Evolutionary conservation across 2,113 vertebrate genomes (phyloP).

Genomic region (Bothrops jararaca): DNA sequence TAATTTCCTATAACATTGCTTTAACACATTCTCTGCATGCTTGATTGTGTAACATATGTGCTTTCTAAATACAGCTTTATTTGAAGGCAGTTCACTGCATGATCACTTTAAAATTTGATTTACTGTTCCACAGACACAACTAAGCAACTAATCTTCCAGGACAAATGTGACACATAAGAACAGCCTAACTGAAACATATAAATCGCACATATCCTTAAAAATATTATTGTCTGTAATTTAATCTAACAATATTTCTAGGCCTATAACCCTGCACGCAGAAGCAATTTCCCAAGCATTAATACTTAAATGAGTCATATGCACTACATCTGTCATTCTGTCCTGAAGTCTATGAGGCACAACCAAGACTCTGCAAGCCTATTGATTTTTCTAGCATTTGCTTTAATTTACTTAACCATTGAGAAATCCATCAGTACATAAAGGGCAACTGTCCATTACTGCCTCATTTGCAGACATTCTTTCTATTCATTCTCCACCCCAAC

Average conservation of each 20-base stretch:
- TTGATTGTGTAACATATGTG: constrained; percentile 9
- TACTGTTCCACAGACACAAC: constrained; percentile 56
- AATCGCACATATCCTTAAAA: constrained; percentile 75
- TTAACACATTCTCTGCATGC: background rate
- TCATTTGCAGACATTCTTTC: constrained; percentile 77
- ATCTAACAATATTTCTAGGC: constrained; percentile 76
- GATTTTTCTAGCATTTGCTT: constrained; percentile 86
- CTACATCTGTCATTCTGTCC: constrained; percentile 89
- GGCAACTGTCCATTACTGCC: constrained; percentile 85
- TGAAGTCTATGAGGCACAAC: constrained; percentile 86
- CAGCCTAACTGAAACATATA: constrained; percentile 72
- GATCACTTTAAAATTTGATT: constrained; percentile 64
- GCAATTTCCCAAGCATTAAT: constrained; percentile 81
- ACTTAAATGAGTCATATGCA: constrained; percentile 85
- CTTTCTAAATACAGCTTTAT: constrained; percentile 20
- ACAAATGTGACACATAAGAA: constrained; percentile 58
- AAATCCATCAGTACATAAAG: constrained; percentile 87
- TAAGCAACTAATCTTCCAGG: constrained; percentile 69
- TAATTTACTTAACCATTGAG: constrained; percentile 88
- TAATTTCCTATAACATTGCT: background rate
- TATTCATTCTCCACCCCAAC: constrained; percentile 32
- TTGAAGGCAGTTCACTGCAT: constrained; percentile 52
- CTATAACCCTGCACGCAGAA: constrained; percentile 75
- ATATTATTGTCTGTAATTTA: constrained; percentile 79
- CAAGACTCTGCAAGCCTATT: constrained; percentile 83